Evolutionary conservation across 2,113 vertebrate species (phyloP).

Genomic region (Paradisaea rubra): DNA sequence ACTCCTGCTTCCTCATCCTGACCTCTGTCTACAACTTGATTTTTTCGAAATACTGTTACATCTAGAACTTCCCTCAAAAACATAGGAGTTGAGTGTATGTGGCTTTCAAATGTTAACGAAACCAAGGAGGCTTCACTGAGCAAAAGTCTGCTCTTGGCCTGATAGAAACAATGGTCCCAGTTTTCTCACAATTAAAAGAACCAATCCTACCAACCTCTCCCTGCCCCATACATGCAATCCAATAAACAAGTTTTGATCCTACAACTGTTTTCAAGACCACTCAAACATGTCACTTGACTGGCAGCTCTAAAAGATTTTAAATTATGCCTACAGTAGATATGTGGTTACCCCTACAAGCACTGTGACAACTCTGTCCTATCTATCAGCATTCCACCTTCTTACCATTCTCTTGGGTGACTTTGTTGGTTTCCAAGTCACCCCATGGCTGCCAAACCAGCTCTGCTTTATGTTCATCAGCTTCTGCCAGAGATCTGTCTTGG

Average conservation of each 20-base stretch:
- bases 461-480: constrained; percentile 82
- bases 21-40: neutral
- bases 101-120: neutral
- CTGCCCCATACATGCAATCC: neutral
- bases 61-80: neutral
- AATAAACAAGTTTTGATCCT: neutral
- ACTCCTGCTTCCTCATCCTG: neutral
- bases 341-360: neutral
- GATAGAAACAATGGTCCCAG: neutral
- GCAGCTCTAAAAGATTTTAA: neutral
- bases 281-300: neutral
- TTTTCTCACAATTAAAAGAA: neutral
- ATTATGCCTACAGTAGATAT: neutral
- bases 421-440: constrained; percentile 73
- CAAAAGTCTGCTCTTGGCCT: neutral
- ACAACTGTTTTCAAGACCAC: neutral
- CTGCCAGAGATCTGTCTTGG: constrained; percentile 76
- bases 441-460: constrained; percentile 88
- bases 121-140: neutral
- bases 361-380: neutral
- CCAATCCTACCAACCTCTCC: neutral
- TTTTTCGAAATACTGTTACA: neutral
- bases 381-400: neutral
- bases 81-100: neutral
- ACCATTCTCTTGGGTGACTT: constrained; percentile 81